Conservation (phyloP, 2,797 vertebrate genomes). For the Chaenodraco wilsoni region DNA sequence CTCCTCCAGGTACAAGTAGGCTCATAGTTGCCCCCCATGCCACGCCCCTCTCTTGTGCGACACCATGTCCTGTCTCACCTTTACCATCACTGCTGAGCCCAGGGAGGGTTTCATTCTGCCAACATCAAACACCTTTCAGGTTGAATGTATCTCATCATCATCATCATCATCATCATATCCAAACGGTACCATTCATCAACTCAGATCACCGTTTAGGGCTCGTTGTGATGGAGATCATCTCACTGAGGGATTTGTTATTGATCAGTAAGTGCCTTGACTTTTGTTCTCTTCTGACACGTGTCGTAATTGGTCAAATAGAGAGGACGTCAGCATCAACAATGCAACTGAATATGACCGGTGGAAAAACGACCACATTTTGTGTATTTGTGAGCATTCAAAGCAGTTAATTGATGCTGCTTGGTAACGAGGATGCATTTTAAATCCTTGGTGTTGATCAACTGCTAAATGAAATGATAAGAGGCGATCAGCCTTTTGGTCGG, state of each 20-base stretch:
- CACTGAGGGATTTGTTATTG: conserved; percentile 32
- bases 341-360: conserved; percentile 18
- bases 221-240: conserved; percentile 31
- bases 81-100: conserved; percentile 57
- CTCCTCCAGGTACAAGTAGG: conserved; percentile 99
- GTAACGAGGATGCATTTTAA: neutral
- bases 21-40: conserved; percentile 68
- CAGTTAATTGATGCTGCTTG: conserved; percentile 2
- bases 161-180: conserved; percentile 18
- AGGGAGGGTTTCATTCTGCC: conserved; percentile 32
- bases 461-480: conserved; percentile 13
- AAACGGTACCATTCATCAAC: conserved; percentile 41
- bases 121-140: conserved; percentile 26
- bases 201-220: conserved; percentile 23
- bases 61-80: conserved; percentile 54
- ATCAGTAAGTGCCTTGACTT: conserved; percentile 53
- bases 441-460: conserved; percentile 8
- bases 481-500: conserved; percentile 10
- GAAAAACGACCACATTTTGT: neutral
- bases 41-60: conserved; percentile 47
- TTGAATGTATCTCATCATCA: conserved; percentile 13
- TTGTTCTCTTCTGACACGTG: conserved; percentile 5
- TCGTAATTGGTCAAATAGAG: conserved; percentile 8
- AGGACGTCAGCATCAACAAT: conserved; percentile 15
- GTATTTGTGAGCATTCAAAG: neutral